Evolutionary conservation across 2,797 vertebrate species (phyloP), one percentile per base, ranked within the genome.

Genomic region (Sarcoramphus papa): DNA sequence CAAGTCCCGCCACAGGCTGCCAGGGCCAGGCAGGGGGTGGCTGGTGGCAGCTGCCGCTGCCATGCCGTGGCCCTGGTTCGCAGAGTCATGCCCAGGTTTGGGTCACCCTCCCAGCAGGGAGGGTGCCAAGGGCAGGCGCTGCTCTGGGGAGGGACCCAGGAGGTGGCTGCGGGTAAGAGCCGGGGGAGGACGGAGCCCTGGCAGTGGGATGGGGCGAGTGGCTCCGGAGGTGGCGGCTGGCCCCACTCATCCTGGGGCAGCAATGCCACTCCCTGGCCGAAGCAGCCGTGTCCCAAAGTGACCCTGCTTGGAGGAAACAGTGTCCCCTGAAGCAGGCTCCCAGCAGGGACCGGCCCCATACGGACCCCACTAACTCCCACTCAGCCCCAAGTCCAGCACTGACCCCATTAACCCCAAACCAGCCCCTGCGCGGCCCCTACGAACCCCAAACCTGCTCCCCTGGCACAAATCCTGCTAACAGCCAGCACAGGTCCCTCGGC

Each of bases 401-500:
- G 47, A 54, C 30, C 40, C n/a, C 45, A 7, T 41, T 73, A 64
- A 76, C 51, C 43, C 63, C 50, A 48, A 89, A 70, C 6, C 24
- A 41, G 50, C 23, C 31, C 50, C 57, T 8, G 10, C 9, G 11
- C 53, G 28, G 53, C 30, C 47, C 47, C 67, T 31, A 2, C 3
- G 2, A 37, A 25, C 69, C 45, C n/a, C 37, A 43, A 11, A 72
- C 40, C 31, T 17, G 5, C 22, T 68, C 21, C 31, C 35, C n/a
- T 3, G 2, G 64, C 60, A 86, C 30, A 63, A 50, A 35, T 20
- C 41, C 67, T 30, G 12, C 19, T 9, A 19, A 16, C 37, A 72
- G 41, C 45, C 43, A n/a, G 37, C 0, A 0, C 20, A 48, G 48
- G 8, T 25, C 30, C 25, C n/a, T 7, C 2, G 0, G 73, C 8